phyloP scores from a whole-genome alignment of 2,113 vertebrate genomes.

The Okapia johnstoni region DNA sequence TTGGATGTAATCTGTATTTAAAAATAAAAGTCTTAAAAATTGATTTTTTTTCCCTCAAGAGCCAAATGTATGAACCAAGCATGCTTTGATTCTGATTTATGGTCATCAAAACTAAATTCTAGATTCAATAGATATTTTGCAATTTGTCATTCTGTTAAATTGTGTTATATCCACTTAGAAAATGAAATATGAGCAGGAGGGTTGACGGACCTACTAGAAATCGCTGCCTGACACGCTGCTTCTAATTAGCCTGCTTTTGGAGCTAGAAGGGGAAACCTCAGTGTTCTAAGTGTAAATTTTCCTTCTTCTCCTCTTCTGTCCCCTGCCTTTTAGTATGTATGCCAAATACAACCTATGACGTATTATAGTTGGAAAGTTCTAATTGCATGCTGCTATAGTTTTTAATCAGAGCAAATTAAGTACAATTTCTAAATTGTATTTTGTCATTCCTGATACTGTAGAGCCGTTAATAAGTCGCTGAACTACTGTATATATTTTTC shows the following conservation, averaged over 20 bases:
- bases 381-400: background rate
- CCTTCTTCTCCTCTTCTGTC: background rate
- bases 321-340: background rate
- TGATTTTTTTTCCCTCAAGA: constrained; percentile 31
- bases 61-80: background rate
- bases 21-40: constrained; percentile 61
- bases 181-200: background rate
- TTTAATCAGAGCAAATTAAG: background rate
- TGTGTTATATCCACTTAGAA: background rate
- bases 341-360: background rate
- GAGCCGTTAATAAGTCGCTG: background rate
- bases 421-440: background rate
- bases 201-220: background rate
- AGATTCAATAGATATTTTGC: background rate
- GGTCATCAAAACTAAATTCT: constrained; percentile 1
- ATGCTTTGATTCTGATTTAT: constrained; percentile 40
- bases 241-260: background rate
- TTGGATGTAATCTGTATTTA: constrained; percentile 50
- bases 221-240: fast-evolving
- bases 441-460: background rate
- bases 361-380: background rate
- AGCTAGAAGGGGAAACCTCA: too few relatives aligned
- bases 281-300: fast-evolving
- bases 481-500: background rate
- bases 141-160: background rate